Conservation (phyloP, 64 coral and sea anemone genomes). For the Acropora tenuis region DNA sequence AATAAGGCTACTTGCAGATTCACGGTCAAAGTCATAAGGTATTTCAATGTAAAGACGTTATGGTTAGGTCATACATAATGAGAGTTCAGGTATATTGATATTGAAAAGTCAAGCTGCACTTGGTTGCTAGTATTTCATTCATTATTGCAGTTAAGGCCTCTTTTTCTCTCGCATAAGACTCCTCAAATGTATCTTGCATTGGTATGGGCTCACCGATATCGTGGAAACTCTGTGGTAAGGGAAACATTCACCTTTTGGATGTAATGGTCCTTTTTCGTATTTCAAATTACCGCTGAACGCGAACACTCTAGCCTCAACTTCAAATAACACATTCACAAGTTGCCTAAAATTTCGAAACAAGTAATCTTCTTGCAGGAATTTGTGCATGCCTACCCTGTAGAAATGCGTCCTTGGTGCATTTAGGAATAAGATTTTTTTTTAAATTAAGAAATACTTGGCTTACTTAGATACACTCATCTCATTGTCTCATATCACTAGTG, state of each 20-base stretch:
- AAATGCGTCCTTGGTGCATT: too few species aligned
- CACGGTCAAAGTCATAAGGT: conserved; percentile 36
- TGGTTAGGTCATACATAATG: not conserved
- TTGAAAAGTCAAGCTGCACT: not conserved
- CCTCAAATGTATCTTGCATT: not conserved
- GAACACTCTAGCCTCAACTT: too few species aligned
- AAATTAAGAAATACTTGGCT: not conserved
- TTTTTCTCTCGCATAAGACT: too few species aligned
- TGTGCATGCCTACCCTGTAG: too few species aligned
- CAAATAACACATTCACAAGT: too few species aligned
- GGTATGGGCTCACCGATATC: not conserved
- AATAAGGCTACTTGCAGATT: conserved; percentile 39
- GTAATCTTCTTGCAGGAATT: too few species aligned
- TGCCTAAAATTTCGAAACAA: too few species aligned
- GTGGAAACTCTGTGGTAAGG: not conserved
- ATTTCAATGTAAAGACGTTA: not conserved
- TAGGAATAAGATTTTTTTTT: too few species aligned
- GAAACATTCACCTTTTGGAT: not conserved
- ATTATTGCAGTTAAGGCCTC: not conserved
- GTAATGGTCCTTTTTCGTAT: not conserved
- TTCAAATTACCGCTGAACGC: not conserved
- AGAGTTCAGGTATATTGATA: not conserved
- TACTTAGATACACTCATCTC: not conserved
- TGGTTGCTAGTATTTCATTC: not conserved
- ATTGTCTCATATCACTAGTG: not conserved